phyloP scores from a whole-genome alignment of 2,797 vertebrate species.

The Pelochelys cantorii region DNA sequence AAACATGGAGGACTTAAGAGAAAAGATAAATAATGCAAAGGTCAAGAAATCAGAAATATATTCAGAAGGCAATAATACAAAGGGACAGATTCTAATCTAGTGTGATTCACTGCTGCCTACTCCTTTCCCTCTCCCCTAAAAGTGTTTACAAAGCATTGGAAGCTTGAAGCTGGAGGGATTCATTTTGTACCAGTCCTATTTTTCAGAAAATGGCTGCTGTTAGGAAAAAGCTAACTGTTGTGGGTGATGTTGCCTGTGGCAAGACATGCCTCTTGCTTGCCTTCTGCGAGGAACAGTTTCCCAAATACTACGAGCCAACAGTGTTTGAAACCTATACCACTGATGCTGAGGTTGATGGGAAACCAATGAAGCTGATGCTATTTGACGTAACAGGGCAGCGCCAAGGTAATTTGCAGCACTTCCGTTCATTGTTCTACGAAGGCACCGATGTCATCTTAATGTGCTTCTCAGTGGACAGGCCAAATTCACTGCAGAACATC shows the following conservation, averaged over 20 bases:
- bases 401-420: neutral
- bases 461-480: neutral
- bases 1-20: conserved; percentile 2
- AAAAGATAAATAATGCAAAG: neutral
- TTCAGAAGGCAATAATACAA: neutral
- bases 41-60: neutral
- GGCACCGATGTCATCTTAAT: neutral
- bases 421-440: neutral
- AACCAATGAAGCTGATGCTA: neutral
- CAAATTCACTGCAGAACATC: conserved; percentile 4
- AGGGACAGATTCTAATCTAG: neutral
- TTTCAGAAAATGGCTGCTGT: conserved; percentile 16
- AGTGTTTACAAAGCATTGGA: neutral
- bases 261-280: conserved; percentile 3
- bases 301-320: neutral
- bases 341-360: neutral
- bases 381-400: neutral
- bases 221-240: neutral
- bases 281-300: neutral
- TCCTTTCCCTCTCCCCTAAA: neutral
- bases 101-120: neutral
- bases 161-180: neutral
- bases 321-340: neutral
- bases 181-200: neutral
- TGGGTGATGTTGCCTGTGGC: neutral